Evolutionary conservation across 2,113 vertebrate genomes (phyloP).

Genomic region (Melanotaenia duboulayi): DNA sequence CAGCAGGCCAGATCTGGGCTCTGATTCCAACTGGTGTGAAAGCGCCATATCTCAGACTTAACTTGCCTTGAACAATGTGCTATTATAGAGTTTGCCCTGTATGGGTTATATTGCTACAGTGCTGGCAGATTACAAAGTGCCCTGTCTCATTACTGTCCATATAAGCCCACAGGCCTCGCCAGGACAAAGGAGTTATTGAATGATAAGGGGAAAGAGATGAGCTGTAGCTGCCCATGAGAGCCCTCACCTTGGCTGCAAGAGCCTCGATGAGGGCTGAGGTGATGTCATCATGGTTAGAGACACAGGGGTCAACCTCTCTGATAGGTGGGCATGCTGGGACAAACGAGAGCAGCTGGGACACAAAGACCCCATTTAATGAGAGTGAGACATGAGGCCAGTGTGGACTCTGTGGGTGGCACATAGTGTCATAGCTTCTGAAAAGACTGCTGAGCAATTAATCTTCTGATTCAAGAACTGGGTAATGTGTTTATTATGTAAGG

Average conservation of each 20-base stretch:
- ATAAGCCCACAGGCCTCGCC: constrained; percentile 67
- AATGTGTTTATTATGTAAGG: constrained; percentile 80
- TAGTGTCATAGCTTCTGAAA: constrained; percentile 80
- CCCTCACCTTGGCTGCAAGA: constrained; percentile 77
- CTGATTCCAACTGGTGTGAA: constrained; percentile 72
- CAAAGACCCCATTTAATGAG: constrained; percentile 80
- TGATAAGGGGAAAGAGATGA: constrained; percentile 72
- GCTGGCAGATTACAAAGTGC: constrained; percentile 73
- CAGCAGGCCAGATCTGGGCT: constrained; percentile 71
- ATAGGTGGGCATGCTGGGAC: constrained; percentile 75
- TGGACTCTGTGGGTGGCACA: constrained; percentile 79
- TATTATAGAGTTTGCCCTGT: constrained; percentile 76
- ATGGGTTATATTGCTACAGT: constrained; percentile 77
- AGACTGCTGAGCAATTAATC: constrained; percentile 73
- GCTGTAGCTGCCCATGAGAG: constrained; percentile 69
- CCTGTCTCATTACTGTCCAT: constrained; percentile 80
- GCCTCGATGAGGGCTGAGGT: constrained; percentile 72
- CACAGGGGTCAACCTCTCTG: constrained; percentile 72
- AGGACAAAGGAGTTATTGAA: constrained; percentile 81
- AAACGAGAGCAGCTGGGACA: constrained; percentile 75
- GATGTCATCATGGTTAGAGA: constrained; percentile 80
- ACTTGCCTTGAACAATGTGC: constrained; percentile 80
- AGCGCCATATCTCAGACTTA: constrained; percentile 72
- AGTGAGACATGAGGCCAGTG: constrained; percentile 75
- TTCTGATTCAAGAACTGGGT: constrained; percentile 72